These are phyloP conservation scores for Percopsis transmontana DNA, from an alignment of 2,113 vertebrate genomes.

Conservation along the genomic window DNA sequence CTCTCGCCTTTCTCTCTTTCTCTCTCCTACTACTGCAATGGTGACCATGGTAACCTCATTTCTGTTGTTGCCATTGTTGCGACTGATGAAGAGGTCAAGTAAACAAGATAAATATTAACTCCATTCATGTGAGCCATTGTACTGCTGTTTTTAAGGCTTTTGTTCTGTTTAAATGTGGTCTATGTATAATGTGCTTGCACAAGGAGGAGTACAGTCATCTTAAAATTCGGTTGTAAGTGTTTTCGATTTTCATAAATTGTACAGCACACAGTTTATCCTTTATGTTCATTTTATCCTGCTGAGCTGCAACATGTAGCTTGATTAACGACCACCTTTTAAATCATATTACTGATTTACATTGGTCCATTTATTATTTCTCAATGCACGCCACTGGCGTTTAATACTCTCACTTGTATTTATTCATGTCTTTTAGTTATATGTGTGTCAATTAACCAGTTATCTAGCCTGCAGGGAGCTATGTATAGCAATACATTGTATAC, in stretches of 20 bases:
- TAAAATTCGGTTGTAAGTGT: slow-evolving; percentile 51
- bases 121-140: slow-evolving; percentile 24
- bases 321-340: slow-evolving; percentile 63
- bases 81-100: slow-evolving; percentile 54
- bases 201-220: slow-evolving; percentile 35
- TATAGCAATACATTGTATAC: not conserved
- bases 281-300: slow-evolving; percentile 41
- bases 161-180: slow-evolving; percentile 24
- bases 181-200: slow-evolving; percentile 51
- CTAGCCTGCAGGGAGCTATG: not conserved
- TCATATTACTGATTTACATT: slow-evolving; percentile 24
- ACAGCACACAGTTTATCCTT: slow-evolving; percentile 37
- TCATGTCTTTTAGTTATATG: not conserved
- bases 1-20: slow-evolving; percentile 42
- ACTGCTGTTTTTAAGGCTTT: slow-evolving; percentile 38
- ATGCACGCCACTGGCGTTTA: slow-evolving; percentile 25
- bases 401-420: slow-evolving; percentile 52
- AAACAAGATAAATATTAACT: slow-evolving; percentile 46
- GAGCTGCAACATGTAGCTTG: slow-evolving; percentile 32
- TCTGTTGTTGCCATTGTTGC: slow-evolving; percentile 30
- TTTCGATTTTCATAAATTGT: slow-evolving; percentile 33
- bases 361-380: not conserved
- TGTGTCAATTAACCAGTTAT: slow-evolving; percentile 18
- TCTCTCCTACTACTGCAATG: slow-evolving; percentile 35
- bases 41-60: slow-evolving; percentile 65